Percentiles rank a stretch among this genome's conserved stretches.
Evolutionary conservation across 2,888 invertebrate species (phyloP).

Genomic region (Plagiodera versicolora): DNA sequence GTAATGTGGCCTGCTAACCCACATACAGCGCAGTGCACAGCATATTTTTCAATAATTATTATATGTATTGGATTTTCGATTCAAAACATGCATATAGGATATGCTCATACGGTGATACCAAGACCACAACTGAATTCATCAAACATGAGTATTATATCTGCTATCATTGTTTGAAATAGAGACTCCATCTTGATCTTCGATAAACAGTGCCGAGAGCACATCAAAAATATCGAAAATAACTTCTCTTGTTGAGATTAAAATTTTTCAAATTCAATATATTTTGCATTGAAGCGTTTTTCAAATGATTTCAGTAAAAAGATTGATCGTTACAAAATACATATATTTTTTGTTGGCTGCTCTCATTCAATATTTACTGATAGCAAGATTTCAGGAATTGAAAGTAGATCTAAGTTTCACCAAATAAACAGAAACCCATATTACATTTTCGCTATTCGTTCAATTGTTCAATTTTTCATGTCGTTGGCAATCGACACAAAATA

Average conservation of each 20-base stretch:
- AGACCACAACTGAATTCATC: too few relatives aligned
- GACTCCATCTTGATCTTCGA: too few relatives aligned
- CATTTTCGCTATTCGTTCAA: constrained; percentile 1
- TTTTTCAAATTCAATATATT: too few relatives aligned
- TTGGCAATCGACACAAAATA: constrained; percentile 54
- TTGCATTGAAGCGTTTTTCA: too few relatives aligned
- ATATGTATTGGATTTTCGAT: constrained; percentile 30
- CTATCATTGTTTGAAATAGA: too few relatives aligned
- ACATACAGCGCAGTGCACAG: constrained; percentile 41
- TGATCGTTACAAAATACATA: too few relatives aligned
- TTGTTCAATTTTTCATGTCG: constrained; percentile 34
- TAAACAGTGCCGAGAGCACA: too few relatives aligned
- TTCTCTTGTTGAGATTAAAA: too few relatives aligned
- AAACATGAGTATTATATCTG: too few relatives aligned
- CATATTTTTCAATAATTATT: constrained; percentile 31
- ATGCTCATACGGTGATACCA: background rate
- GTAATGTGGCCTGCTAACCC: constrained; percentile 47
- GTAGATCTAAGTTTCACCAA: constrained; percentile 1
- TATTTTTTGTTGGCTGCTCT: too few relatives aligned
- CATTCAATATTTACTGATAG: background rate
- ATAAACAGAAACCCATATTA: constrained; percentile 5
- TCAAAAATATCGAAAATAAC: too few relatives aligned
- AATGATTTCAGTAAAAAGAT: too few relatives aligned
- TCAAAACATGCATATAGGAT: background rate
- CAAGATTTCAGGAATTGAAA: background rate